Evolutionary conservation across 2,888 invertebrate genomes (phyloP), one percentile per base, ranked within the genome.

Genomic region (Hydriomena furcata): DNA sequence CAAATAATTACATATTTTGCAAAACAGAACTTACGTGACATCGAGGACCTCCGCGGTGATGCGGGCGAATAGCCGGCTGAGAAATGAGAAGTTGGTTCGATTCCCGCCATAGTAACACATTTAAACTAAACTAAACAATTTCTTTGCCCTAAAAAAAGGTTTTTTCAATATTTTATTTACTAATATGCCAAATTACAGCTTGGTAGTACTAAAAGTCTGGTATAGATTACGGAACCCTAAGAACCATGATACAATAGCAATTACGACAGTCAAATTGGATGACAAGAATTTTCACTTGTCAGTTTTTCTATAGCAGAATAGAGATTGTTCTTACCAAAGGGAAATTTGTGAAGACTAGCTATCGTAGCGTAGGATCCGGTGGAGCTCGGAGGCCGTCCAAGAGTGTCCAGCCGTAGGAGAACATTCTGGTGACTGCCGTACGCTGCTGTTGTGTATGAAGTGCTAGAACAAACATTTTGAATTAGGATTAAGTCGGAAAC

Each of bases 291-390:
- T n/a, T n/a, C n/a, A n/a, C n/a, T n/a, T n/a, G n/a, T n/a, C n/a
- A n/a, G n/a, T n/a, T n/a, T n/a, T n/a, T n/a, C n/a, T n/a, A n/a
- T n/a, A n/a, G n/a, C n/a, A n/a, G n/a, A n/a, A 17, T 17, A 17
- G 17, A 17, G 17, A 17, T 17, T 12, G 1, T 11, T 61, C 81
- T 78, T 72, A 91, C 91, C 90, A 58, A 92, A 88, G 17, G 94
- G 94, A 63, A 93, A 93, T 76, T 95, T 95, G 73, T 95, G 95
- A 66, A 95, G 91, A 78, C 95, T 95, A 50, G 95, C 95, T 65
- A 96, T 96, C 31, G 96, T 96, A 31, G 96, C 96, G 71, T 96
- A 96, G 64, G 95, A 95, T 56, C 95, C 95, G 47, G 94, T 95
- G 17, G 93, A 94, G 73, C 95, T 95, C 44, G 95, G 94, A 38